phyloP scores from a whole-genome alignment of 2,113 vertebrate species.

The Myrmophylax atrothorax region DNA sequence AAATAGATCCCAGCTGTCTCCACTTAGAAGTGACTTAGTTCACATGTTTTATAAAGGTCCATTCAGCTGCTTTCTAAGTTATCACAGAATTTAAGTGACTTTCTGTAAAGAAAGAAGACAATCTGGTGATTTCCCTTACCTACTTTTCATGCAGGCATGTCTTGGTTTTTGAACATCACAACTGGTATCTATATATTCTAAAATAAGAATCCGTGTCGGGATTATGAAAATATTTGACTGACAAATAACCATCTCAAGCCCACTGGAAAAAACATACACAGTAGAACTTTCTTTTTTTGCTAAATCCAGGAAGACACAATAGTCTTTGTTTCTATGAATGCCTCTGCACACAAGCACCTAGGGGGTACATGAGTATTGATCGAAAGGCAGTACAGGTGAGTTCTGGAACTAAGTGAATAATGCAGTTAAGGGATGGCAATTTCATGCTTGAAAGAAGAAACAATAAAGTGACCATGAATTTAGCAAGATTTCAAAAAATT shows the following conservation, averaged over 20 bases:
- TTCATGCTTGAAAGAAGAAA: not conserved
- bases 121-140: not conserved
- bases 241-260: not conserved
- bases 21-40: constrained; percentile 54
- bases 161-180: not conserved
- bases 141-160: not conserved
- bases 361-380: accelerated
- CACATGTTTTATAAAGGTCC: constrained; percentile 15
- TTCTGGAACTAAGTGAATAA: not conserved
- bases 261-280: not conserved
- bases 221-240: not conserved
- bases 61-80: not conserved
- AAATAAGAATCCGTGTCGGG: not conserved
- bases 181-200: not conserved
- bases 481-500: not conserved
- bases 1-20: constrained; percentile 59
- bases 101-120: not conserved
- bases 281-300: not conserved
- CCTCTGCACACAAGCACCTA: not conserved
- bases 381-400: accelerated
- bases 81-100: not conserved
- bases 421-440: not conserved
- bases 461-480: not conserved
- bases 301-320: not conserved
- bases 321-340: not conserved